Evolutionary conservation across 1,140 invertebrate species (phyloP), one percentile per base, ranked within the genome.

Genomic region (Bombus confusus): DNA sequence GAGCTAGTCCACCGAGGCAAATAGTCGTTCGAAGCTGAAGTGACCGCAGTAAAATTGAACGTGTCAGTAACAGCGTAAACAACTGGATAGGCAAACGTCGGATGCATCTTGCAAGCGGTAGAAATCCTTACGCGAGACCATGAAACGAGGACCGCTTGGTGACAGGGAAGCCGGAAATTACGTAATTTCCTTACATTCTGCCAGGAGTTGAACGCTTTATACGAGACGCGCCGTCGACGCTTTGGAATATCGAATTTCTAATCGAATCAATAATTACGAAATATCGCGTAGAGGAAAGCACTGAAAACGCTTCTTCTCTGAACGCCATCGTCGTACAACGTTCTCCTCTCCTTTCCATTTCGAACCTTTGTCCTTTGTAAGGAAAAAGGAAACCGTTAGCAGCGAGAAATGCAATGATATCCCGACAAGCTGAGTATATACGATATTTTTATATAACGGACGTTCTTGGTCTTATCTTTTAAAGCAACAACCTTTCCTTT

Each of bases 111-210:
- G 59, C 52, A 79, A 69, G 64, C 73, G 80, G 28, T 57, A 84
- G 52, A 76, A 78, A 75, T 88, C 59, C 62, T 87, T 66, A 80
- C 86, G 85, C 77, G 81, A 80, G 76, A 84, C 41, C 66, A 69
- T 78, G 71, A 74, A 77, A 85, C 47, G 69, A 69, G 52, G 52
- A 6, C 34, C 18, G 72, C 31, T 37, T 76, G n/a, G 71, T 34
- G 39, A 57, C 57, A 47, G 79, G 83, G 72, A 80, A 72, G 75
- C 66, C 89, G 91, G 91, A 92, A 91, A 92, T 92, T 92, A 91
- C 81, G 86, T 89, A 91, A 92, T 92, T 92, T 92, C 91, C 91
- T 87, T 41, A 74, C 79, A 88, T 86, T 86, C 74, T 85, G 74
- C 59, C 31, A 43, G 41, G 12, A 71, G 71, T 66, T 77, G 83